Percentiles rank a stretch among this genome's conserved stretches.
phyloP scores from a whole-genome alignment of 2,113 vertebrate species.

The Corynorhinus townsendii region DNA sequence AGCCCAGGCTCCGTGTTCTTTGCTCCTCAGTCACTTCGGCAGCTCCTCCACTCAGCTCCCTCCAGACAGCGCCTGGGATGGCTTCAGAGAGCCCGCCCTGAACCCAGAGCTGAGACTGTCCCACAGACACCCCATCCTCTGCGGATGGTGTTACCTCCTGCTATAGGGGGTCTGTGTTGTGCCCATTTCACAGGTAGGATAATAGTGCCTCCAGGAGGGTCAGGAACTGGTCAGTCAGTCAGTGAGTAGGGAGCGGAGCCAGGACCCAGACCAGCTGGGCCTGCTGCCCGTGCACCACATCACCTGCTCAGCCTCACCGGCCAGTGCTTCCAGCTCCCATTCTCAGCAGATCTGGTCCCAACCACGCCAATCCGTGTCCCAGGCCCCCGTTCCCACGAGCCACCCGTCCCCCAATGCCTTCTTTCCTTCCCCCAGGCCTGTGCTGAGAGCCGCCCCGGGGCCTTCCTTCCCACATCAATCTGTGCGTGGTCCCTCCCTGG shows the following conservation, averaged over 20 bases:
- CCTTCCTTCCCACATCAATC: background rate
- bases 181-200: background rate
- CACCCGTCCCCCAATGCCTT: accelerated
- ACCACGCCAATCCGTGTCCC: background rate
- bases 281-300: accelerated
- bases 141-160: background rate
- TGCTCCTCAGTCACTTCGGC: background rate
- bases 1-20: accelerated
- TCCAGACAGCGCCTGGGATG: background rate
- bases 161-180: background rate
- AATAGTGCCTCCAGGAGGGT: background rate
- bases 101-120: background rate
- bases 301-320: accelerated
- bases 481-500: background rate
- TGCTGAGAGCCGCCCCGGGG: background rate
- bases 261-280: background rate
- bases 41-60: no score
- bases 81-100: background rate
- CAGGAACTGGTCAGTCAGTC: background rate
- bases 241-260: background rate
- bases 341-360: background rate
- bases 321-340: background rate
- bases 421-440: background rate
- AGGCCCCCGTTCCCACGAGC: no score
- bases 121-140: background rate